Evolutionary conservation across 2,797 vertebrate species (phyloP).

Genomic region (Agapornis canus): DNA sequence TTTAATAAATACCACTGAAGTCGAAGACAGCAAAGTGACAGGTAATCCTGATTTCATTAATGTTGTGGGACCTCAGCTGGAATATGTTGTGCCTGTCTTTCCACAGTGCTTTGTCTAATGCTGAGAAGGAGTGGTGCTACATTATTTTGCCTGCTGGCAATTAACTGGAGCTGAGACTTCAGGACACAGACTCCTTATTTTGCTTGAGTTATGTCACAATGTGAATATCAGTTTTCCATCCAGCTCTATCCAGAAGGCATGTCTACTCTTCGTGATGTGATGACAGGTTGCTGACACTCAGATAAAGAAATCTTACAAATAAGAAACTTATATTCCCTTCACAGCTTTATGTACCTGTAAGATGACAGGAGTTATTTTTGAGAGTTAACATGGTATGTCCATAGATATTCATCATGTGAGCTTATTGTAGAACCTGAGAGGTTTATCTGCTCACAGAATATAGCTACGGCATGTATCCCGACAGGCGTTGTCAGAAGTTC

Average conservation of each 20-base stretch:
- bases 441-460: background rate
- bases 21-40: conserved; percentile 54
- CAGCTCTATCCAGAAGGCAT: background rate
- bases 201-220: background rate
- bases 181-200: background rate
- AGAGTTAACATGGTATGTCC: background rate
- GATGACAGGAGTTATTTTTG: conserved; percentile 13
- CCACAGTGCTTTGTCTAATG: background rate
- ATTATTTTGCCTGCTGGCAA: background rate
- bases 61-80: background rate
- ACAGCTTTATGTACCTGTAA: background rate
- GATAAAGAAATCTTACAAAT: conserved; percentile 10
- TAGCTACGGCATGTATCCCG: background rate
- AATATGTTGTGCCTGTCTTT: background rate
- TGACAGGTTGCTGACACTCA: background rate
- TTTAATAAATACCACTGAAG: conserved; percentile 69
- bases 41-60: conserved; percentile 68
- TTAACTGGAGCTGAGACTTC: background rate
- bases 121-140: background rate
- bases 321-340: background rate
- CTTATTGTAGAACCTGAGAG: background rate
- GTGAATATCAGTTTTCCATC: background rate
- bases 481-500: background rate
- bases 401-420: background rate
- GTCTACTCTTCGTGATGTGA: background rate